A percentile compares a stretch with the other conserved stretches of the same genome.
Evolutionary conservation across 2,888 invertebrate species (phyloP).

Genomic region (Lymantria dispar): DNA sequence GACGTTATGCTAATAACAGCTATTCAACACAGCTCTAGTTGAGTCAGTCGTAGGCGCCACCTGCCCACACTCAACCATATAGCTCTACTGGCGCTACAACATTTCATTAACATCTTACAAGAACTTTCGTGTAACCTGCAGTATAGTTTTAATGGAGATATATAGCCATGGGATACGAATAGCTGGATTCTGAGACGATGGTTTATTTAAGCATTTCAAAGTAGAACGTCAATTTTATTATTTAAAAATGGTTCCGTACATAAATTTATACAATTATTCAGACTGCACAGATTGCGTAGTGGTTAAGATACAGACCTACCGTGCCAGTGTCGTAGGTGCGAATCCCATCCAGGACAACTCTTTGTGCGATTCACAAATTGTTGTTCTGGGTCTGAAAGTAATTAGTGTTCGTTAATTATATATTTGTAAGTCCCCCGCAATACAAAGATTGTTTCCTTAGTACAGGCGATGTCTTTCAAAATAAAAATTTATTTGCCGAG

Average conservation of each 20-base stretch:
- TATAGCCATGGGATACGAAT: slow-evolving; percentile 26
- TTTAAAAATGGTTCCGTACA: not conserved
- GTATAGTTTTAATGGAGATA: slow-evolving; percentile 36
- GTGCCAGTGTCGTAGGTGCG: too few species aligned
- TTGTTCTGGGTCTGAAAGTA: too few species aligned
- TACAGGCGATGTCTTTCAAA: too few species aligned
- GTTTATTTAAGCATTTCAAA: slow-evolving; percentile 11
- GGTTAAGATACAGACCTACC: too few species aligned
- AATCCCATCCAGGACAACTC: too few species aligned
- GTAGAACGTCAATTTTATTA: not conserved
- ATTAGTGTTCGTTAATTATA: too few species aligned
- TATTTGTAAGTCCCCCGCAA: too few species aligned
- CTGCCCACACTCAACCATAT: slow-evolving; percentile 51
- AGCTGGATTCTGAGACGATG: slow-evolving; percentile 5
- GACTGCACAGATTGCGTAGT: too few species aligned
- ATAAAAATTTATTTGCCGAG: too few species aligned
- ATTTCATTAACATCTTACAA: slow-evolving; percentile 52
- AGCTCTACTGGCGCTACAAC: slow-evolving; percentile 42
- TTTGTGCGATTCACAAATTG: too few species aligned
- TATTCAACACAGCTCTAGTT: slow-evolving; percentile 18
- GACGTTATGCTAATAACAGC: slow-evolving; percentile 35
- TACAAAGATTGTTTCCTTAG: too few species aligned
- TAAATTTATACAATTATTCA: not conserved
- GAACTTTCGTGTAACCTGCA: slow-evolving; percentile 41
- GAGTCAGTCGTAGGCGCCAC: slow-evolving; percentile 50